Percentiles rank a stretch among this genome's conserved stretches.
phyloP scores from a whole-genome alignment of 2,113 vertebrate species.

The Mugil cephalus region DNA sequence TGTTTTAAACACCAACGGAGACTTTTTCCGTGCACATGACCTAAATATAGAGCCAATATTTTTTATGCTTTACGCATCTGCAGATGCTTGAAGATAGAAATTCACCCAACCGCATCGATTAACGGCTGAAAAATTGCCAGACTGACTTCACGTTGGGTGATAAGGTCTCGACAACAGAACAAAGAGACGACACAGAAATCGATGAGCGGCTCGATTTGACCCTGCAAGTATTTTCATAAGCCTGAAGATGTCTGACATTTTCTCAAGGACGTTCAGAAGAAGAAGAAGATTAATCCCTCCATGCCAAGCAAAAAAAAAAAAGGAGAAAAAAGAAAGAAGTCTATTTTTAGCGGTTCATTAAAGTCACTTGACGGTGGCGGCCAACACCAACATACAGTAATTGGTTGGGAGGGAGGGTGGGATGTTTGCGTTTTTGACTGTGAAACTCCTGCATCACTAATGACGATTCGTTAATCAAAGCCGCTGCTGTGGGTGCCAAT shows the following conservation, averaged over 20 bases:
- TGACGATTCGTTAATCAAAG: conserved; percentile 64
- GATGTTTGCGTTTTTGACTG: conserved; percentile 33
- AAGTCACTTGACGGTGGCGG: conserved; percentile 22
- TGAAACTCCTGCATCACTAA: conserved; percentile 45
- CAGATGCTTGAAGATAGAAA: too few species aligned
- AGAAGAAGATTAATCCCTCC: conserved; percentile 41
- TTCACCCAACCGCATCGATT: too few species aligned
- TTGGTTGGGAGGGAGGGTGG: not conserved
- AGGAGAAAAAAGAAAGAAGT: too few species aligned
- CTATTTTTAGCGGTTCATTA: conserved; percentile 69
- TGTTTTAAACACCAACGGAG: conserved; percentile 9
- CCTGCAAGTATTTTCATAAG: conserved; percentile 32
- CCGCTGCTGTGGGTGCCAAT: conserved; percentile 51
- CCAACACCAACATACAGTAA: conserved; percentile 41
- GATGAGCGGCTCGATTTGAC: not conserved
- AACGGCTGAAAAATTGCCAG: not conserved
- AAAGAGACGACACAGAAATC: conserved; percentile 12
- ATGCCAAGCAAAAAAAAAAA: conserved; percentile 46
- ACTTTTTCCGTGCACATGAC: not conserved
- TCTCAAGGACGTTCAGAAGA: conserved; percentile 48
- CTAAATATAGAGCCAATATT: not conserved
- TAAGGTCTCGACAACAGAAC: not conserved
- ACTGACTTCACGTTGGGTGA: not conserved
- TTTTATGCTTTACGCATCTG: too few species aligned
- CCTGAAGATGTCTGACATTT: conserved; percentile 14